Evolutionary conservation across 2,888 invertebrate species (phyloP), one percentile per base, ranked within the genome.

Genomic region (Tineola bisselliella): DNA sequence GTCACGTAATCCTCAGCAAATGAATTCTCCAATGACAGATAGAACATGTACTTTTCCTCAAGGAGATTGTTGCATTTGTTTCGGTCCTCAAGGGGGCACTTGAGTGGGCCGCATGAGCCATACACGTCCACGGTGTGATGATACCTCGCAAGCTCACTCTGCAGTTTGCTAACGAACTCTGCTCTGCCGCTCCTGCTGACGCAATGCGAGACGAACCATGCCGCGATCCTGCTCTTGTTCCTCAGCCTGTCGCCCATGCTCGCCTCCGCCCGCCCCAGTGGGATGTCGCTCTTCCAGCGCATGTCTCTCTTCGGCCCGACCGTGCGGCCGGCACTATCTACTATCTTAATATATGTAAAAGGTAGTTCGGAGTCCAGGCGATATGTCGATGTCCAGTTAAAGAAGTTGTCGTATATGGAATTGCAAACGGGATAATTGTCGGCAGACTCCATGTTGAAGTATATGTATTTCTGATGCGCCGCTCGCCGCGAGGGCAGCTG

Each of bases 1-100:
- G 86, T 83, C 1, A 84, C 79, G 56, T 84, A 86, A 65, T 86
- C 86, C 59, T 80, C 81, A 67, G 91, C 91, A 66, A 92, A 89
- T 1, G 92, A 91, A 73, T 93, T 93, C 76, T 94, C 93, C 68
- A 93, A 91, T 0, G 90, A 80, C 64, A 93, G 74, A 69, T 93
- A 93, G 70, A 93, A 94, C 70, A 89, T 92, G 74, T 93, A 94
- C 62, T 91, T 84, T 12, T 73, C 78, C 63, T 88, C 84, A 54
- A 89, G 63, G 65, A 77, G 71, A 25, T 62, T 64, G 60, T 76
- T 69, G 62, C 87, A 87, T 15, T 68, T 69, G 0, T 68, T 59
- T n/a, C 68, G 65, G 4, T 63, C 65, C 0, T 66, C 43, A 62
- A 65, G 69, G 0, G 79, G 71, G 62, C 86, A 86, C 11, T 66